phyloP scores from a whole-genome alignment of 2,888 invertebrate species.

The Monoplex corrugatus region DNA sequence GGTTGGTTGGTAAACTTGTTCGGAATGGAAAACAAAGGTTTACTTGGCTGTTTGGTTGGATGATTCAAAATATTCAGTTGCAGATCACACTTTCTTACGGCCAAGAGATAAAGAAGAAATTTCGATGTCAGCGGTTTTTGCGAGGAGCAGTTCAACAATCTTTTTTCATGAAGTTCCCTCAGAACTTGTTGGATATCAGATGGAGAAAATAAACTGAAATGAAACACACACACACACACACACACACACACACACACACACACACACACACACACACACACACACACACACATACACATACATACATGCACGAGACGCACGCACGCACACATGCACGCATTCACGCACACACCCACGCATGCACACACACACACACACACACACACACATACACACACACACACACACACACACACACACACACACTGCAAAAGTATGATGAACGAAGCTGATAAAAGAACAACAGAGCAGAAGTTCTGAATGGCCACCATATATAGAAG shows the following conservation, averaged over 20 bases:
- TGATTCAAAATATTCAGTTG: no score
- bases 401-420: conserved; percentile 2
- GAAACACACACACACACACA: neutral
- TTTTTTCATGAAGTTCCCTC: neutral
- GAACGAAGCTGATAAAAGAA: neutral
- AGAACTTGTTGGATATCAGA: neutral
- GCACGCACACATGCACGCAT: neutral
- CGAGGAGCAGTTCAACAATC: neutral
- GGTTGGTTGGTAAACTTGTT: no score
- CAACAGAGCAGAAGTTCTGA: neutral
- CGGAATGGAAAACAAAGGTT: no score
- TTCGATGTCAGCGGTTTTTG: conserved; percentile 29
- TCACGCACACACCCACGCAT: conserved; percentile 16
- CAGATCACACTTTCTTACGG: no score
- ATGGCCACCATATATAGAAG: no score
- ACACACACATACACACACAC: neutral
- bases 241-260: neutral
- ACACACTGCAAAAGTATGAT: neutral
- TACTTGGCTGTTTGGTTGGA: no score
- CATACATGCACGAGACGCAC: neutral
- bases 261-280: conserved; percentile 31
- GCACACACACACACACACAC: conserved; percentile 23
- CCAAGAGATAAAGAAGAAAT: conserved; percentile 37
- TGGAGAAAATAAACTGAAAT: conserved; percentile 24
- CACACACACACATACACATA: neutral